Percentiles rank a stretch among this genome's conserved stretches.
phyloP scores from a whole-genome alignment of 2,888 invertebrate species.

The Ectemnius continuus region DNA sequence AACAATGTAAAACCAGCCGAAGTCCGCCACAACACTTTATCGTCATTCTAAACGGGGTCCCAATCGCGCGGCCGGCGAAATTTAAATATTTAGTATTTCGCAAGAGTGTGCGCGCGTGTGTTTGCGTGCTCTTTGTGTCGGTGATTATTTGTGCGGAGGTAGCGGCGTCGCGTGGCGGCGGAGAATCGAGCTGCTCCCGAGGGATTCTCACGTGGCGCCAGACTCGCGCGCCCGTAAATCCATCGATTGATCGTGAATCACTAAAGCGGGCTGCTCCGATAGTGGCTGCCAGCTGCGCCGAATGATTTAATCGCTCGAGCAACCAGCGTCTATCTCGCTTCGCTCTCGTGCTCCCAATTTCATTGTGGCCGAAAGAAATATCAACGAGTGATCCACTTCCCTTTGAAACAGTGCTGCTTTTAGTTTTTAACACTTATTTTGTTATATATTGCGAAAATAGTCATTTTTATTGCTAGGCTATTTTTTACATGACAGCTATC shows the following conservation, averaged over 20 bases:
- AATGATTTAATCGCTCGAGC: slow-evolving; percentile 41
- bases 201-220: slow-evolving; percentile 45
- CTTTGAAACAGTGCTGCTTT: too few species aligned
- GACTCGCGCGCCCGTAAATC: slow-evolving; percentile 42
- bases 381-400: too few species aligned
- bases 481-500: too few species aligned
- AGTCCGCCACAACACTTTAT: slow-evolving; percentile 38
- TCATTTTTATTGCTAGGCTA: too few species aligned
- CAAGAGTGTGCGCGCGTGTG: slow-evolving; percentile 14
- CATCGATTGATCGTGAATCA: slow-evolving; percentile 61
- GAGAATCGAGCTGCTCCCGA: slow-evolving; percentile 5
- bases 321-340: neutral
- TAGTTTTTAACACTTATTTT: too few species aligned
- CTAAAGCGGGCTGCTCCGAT: slow-evolving; percentile 20
- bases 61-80: slow-evolving; percentile 52
- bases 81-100: slow-evolving; percentile 63
- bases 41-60: slow-evolving; percentile 57
- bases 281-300: slow-evolving; percentile 4
- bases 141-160: neutral
- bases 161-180: neutral
- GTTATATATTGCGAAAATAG: too few species aligned
- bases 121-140: neutral
- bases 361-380: neutral
- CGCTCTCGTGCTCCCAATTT: slow-evolving; percentile 17
- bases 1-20: too few species aligned